Evolutionary conservation across 2,797 vertebrate species (phyloP).

Genomic region (Coranthus polyacanthus): DNA sequence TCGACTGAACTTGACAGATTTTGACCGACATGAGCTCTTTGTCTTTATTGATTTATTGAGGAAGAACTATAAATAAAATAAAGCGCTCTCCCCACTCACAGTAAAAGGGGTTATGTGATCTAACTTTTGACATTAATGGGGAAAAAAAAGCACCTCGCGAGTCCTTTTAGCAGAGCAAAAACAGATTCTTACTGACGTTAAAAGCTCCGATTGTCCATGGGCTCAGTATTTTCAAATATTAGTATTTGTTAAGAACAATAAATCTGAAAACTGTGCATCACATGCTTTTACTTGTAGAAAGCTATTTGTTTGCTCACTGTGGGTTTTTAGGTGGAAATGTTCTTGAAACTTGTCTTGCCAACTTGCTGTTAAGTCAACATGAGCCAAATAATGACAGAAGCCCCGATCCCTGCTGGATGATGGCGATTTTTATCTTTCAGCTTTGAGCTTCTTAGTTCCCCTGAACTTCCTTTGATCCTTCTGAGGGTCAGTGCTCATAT

Average conservation of each 20-base stretch:
- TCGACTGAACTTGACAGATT: background rate
- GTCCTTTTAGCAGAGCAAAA: background rate
- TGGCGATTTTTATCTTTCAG: background rate
- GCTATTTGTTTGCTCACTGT: no score
- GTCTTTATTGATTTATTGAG: background rate
- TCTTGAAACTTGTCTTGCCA: no score
- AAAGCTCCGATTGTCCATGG: background rate
- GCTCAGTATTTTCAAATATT: background rate
- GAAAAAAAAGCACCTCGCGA: no score
- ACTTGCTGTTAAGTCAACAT: no score
- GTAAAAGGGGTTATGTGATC: background rate
- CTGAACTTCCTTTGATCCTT: slow-evolving; percentile 1
- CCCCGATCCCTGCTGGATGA: no score
- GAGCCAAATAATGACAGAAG: no score
- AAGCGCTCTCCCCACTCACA: background rate
- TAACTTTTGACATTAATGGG: background rate
- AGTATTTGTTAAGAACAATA: background rate
- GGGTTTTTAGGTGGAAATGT: no score
- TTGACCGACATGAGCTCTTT: background rate
- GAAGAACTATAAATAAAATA: background rate
- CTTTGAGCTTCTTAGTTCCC: background rate
- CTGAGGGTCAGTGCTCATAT: background rate
- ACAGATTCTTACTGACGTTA: background rate
- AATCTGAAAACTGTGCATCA: background rate
- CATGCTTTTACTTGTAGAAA: no score